Evolutionary conservation across 2,797 vertebrate genomes (phyloP).

Genomic region (Spinus pinus): DNA sequence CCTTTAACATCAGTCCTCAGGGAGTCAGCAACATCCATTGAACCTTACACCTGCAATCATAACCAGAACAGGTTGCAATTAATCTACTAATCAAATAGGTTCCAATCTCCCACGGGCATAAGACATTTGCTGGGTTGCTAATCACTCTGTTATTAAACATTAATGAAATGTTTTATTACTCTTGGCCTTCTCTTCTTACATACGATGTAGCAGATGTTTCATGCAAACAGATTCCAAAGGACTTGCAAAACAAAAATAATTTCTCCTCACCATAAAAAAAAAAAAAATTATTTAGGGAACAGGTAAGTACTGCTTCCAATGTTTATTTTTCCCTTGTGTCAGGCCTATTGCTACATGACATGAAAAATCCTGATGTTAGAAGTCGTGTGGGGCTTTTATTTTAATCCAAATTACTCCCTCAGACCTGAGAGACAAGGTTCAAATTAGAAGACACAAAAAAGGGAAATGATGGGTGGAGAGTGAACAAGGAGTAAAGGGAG

Average conservation of each 20-base stretch:
- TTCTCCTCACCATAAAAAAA: not conserved
- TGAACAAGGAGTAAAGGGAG: not conserved
- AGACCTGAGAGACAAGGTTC: not conserved
- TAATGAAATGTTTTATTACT: slow-evolving; percentile 57
- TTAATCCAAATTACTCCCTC: not conserved
- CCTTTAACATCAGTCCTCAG: not conserved
- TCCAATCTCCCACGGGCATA: not conserved
- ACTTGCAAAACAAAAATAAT: not conserved
- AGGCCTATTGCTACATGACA: not conserved
- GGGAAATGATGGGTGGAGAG: not conserved
- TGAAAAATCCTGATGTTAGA: not conserved
- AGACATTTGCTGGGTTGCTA: slow-evolving; percentile 22
- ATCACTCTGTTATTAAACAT: slow-evolving; percentile 52
- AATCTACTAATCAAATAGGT: slow-evolving; percentile 53
- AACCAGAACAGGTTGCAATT: slow-evolving; percentile 33
- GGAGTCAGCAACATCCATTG: not conserved
- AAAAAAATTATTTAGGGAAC: not conserved
- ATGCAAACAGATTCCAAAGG: not conserved
- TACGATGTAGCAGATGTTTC: slow-evolving; percentile 22
- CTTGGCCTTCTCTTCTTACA: slow-evolving; percentile 42
- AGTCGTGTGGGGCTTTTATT: not conserved
- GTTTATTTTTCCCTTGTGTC: not conserved
- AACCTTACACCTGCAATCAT: slow-evolving; percentile 17
- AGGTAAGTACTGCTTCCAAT: not conserved
- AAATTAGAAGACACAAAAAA: not conserved